Evolutionary conservation across 2,113 vertebrate species (phyloP).

Genomic region (Petroica traversi): DNA sequence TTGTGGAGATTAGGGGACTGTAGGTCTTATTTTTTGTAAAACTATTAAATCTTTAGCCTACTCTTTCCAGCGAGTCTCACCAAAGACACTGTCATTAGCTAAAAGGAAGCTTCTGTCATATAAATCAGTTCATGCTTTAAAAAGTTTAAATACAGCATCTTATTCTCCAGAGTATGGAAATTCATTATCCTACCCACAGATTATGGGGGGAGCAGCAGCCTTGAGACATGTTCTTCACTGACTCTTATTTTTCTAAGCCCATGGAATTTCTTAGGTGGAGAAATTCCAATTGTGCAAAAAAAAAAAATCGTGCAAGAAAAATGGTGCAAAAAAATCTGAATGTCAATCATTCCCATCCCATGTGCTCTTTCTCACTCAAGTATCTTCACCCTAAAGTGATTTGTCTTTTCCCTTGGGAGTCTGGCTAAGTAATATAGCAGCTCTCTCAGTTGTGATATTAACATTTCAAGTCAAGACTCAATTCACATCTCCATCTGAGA

Average conservation of each 20-base stretch:
- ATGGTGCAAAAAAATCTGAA: neutral
- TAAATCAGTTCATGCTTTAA: neutral
- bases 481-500: neutral
- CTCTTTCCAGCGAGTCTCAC: neutral
- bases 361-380: constrained; percentile 28
- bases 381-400: constrained; percentile 36
- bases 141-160: neutral
- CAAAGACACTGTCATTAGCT: neutral
- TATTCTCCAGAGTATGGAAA: neutral
- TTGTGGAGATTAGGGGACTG: neutral
- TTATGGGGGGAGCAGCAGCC: constrained; percentile 3
- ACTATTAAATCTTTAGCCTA: neutral
- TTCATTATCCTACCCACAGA: neutral
- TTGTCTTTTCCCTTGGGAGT: constrained; percentile 8
- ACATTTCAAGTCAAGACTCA: constrained; percentile 31
- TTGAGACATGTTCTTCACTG: neutral
- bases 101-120: neutral
- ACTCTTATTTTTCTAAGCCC: constrained; percentile 44
- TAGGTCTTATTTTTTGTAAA: neutral
- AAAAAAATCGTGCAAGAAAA: too few relatives aligned
- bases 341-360: constrained; percentile 25
- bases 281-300: neutral
- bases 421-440: neutral
- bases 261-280: constrained; percentile 18
- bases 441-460: constrained; percentile 2